Percentiles rank a stretch among this genome's conserved stretches.
These are phyloP conservation scores for Arremon brunneinucha DNA, from an alignment of 2,797 vertebrate species.

Conservation along the genomic window DNA sequence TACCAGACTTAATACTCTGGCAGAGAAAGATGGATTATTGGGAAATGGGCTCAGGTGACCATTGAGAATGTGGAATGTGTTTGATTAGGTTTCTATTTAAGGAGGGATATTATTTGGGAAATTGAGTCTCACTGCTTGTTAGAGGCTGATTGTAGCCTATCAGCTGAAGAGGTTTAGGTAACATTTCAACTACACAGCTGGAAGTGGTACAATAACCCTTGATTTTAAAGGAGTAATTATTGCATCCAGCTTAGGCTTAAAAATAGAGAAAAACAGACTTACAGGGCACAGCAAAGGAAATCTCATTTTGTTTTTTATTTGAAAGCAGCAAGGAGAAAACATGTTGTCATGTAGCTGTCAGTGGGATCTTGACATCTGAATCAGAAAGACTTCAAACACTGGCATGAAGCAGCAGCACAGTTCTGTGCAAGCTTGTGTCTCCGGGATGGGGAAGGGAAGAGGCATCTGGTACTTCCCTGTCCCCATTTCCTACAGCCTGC, in stretches of 20 bases:
- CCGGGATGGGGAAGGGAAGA: neutral
- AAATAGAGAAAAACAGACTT: neutral
- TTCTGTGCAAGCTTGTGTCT: neutral
- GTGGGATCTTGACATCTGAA: neutral
- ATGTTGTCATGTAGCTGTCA: neutral
- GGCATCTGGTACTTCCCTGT: neutral
- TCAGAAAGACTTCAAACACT: neutral
- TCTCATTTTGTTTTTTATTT: neutral
- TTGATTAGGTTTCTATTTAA: conserved; percentile 35
- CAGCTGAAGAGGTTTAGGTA: neutral
- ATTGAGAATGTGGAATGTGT: neutral
- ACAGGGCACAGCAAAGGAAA: neutral
- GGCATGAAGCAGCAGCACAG: neutral
- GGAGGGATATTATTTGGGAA: neutral
- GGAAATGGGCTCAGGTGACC: neutral
- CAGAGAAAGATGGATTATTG: neutral
- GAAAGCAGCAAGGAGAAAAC: neutral
- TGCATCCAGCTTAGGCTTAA: neutral
- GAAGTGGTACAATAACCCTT: neutral
- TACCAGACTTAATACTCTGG: neutral
- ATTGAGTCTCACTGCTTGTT: neutral
- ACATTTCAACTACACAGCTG: neutral
- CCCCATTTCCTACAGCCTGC: neutral
- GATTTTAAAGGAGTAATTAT: neutral
- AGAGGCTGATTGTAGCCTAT: neutral